phyloP scores from a whole-genome alignment of 2,113 vertebrate species.

The Neotragus moschatus region DNA sequence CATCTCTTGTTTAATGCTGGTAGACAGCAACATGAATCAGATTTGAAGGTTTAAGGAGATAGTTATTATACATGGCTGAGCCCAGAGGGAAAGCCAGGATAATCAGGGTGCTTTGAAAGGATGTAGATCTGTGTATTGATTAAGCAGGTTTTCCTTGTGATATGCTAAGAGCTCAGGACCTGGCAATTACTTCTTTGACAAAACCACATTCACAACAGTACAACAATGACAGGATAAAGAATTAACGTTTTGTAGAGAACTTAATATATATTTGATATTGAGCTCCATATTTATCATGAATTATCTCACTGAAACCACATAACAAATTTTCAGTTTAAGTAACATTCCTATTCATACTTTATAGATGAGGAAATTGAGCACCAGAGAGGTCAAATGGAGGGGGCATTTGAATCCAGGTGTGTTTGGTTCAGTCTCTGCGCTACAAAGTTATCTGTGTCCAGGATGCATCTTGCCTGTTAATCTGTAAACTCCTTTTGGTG shows the following conservation, averaged over 20 bases:
- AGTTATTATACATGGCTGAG: not conserved
- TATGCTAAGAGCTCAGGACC: not conserved
- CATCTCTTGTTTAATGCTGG: not conserved
- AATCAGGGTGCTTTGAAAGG: not conserved
- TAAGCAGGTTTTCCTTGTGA: not conserved
- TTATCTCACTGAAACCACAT: not conserved
- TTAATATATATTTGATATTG: not conserved
- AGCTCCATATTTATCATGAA: not conserved
- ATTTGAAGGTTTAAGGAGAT: not conserved
- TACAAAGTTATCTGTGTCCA: not conserved
- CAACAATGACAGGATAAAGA: not conserved
- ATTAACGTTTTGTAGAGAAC: not conserved
- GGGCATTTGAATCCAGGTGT: not conserved
- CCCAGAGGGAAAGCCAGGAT: not conserved
- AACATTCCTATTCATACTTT: not conserved
- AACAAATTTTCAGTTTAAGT: not conserved
- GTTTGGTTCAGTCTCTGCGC: not conserved
- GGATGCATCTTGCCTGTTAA: not conserved
- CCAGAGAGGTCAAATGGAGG: not conserved
- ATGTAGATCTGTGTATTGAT: not conserved
- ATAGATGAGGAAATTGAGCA: not conserved
- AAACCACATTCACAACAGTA: not conserved
- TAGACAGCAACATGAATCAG: not conserved
- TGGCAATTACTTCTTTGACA: not conserved
- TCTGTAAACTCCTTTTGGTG: not conserved